phyloP scores from a whole-genome alignment of 2,888 invertebrate species.

The Hipparchia sbordonii region DNA sequence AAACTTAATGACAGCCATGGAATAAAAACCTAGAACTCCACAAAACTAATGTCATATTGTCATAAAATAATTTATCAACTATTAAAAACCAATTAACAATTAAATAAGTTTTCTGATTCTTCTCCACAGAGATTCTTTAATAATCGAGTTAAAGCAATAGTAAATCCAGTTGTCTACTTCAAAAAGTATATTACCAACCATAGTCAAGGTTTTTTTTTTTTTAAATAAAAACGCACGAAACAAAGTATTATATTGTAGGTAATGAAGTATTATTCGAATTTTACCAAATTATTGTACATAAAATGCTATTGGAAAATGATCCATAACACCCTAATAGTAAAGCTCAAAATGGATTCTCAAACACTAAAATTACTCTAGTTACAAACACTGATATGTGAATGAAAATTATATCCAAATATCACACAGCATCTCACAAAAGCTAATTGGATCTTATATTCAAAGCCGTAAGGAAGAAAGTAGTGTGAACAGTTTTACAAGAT shows the following conservation, averaged over 20 bases:
- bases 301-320: conserved; percentile 23
- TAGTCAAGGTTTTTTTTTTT: neutral
- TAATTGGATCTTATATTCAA: conserved; percentile 23
- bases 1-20: conserved; percentile 42
- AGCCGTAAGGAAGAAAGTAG: conserved; percentile 25
- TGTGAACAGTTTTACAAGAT: conserved; percentile 34
- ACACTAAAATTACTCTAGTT: conserved; percentile 54
- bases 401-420: conserved; percentile 51
- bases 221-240: neutral
- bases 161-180: neutral
- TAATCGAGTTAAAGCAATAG: neutral
- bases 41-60: conserved; percentile 8
- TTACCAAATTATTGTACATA: neutral
- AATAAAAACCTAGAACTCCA: conserved; percentile 22
- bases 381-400: conserved; percentile 76
- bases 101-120: neutral
- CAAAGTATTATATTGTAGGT: neutral
- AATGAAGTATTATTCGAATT: conserved; percentile 7
- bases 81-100: neutral
- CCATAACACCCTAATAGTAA: conserved; percentile 34
- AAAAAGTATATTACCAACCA: neutral
- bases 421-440: conserved; percentile 30
- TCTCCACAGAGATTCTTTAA: conserved; percentile 30
- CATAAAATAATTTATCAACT: conserved; percentile 12
- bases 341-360: conserved; percentile 34